Conservation (phyloP, 2,113 vertebrate genomes). For the Zosterops japonicus region DNA sequence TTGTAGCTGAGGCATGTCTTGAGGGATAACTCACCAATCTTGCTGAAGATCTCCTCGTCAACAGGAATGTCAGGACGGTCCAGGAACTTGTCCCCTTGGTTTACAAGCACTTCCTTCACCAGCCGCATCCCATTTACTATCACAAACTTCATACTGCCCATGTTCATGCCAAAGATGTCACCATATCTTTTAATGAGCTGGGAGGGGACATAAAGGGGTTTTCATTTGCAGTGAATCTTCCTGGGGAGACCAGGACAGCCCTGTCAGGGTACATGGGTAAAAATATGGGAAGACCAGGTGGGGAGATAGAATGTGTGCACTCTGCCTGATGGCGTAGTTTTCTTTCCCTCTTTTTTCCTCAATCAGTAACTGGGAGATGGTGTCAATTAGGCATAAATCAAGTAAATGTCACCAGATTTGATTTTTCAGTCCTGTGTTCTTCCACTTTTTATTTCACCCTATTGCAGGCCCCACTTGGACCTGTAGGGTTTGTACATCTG, state of each 20-base stretch:
- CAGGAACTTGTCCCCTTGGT: conserved; percentile 76
- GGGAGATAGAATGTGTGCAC: too few relatives aligned
- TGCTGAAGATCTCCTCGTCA: accelerated
- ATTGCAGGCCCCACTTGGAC: background rate
- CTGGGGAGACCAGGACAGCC: background rate
- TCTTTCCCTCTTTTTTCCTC: too few relatives aligned
- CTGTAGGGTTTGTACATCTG: accelerated
- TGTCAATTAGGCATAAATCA: background rate
- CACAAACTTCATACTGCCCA: conserved; percentile 63
- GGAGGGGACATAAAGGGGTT: background rate
- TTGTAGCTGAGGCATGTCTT: background rate
- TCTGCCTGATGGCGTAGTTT: too few relatives aligned
- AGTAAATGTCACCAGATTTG: background rate
- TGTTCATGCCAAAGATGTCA: conserved; percentile 64
- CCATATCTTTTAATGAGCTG: conserved; percentile 80
- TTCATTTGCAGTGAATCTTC: background rate
- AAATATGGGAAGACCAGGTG: background rate
- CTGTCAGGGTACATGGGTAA: accelerated
- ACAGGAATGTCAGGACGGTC: conserved; percentile 71
- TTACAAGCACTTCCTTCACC: conserved; percentile 81
- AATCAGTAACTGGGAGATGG: background rate
- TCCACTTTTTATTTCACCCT: background rate
- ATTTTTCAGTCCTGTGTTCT: background rate
- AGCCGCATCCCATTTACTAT: conserved; percentile 73
- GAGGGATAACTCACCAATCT: background rate